Conservation (phyloP, 2,113 vertebrate genomes). For the Alosa alosa region DNA sequence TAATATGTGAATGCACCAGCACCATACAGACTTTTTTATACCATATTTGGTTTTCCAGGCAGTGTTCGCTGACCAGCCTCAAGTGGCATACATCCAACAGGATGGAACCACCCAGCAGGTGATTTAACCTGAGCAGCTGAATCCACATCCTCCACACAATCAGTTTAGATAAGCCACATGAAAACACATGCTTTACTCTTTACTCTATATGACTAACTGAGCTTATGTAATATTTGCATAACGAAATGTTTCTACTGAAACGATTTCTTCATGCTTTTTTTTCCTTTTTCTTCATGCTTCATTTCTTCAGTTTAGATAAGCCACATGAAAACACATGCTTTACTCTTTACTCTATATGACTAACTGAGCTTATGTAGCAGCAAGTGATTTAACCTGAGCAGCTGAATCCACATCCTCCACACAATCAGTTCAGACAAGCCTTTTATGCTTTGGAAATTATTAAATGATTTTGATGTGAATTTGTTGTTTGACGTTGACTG, state of each 20-base stretch:
- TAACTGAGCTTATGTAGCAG: too few relatives aligned
- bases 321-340: too few relatives aligned
- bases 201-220: too few relatives aligned
- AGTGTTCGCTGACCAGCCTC: conserved; percentile 93
- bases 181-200: too few relatives aligned
- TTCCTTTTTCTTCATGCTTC: too few relatives aligned
- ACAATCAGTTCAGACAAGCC: not conserved
- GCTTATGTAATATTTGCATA: too few relatives aligned
- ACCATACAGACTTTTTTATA: conserved; percentile 16
- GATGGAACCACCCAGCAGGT: conserved; percentile 95
- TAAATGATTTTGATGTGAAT: not conserved
- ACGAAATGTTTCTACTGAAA: too few relatives aligned
- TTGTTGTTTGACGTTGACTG: not conserved
- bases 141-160: not conserved
- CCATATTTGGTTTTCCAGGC: conserved; percentile 64
- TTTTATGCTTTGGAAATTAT: not conserved
- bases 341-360: too few relatives aligned
- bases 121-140: conserved; percentile 22
- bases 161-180: too few relatives aligned
- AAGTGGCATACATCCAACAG: conserved; percentile 96
- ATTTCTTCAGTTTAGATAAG: too few relatives aligned
- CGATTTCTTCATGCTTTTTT: too few relatives aligned
- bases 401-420: not conserved
- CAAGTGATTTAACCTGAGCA: conserved; percentile 72
- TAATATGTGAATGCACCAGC: not conserved